Base-by-base conservation (phyloP, 2,797 vertebrate species). In the Cyclura pinguis region DNA sequence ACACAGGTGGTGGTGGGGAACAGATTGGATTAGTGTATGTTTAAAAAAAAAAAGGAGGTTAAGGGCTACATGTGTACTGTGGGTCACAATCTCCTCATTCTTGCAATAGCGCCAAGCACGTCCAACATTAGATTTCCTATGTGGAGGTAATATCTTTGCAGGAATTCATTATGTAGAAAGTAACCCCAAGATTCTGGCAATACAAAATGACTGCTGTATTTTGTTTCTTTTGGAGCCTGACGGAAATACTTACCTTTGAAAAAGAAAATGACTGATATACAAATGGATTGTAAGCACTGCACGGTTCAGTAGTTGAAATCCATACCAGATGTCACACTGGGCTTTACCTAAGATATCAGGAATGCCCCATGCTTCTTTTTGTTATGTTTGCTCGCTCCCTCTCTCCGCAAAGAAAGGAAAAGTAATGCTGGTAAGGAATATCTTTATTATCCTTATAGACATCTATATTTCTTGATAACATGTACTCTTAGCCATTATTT, bases 221-320 rank as follows among this genome's bases (percentile, higher is more conserved):
- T 38, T 38, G 22, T 55, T 73, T 35, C 73, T 8, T 52, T 16
- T 73, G 47, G 29, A 2, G 18, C 10, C 55, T 32, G 12, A 2
- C 22, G 20, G 18, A 73, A 50, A 1, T 86, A 59, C 3, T 20
- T 27, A 84, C 18, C 6, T 27, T 24, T 55, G 27, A 1, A 12
- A 29, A 42, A 62, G 27, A 59, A 22, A 77, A 85, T 72, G 4
- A 20, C 0, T 52, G 22, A n/a, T 10, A 52, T 69, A n/a, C 64
- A 24, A 67, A 86, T 18, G 9, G 1, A 5, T 42, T 27, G 7
- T 4, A 62, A 32, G 67, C 0, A 14, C 93, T 92, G 92, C 92
- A 77, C 78, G 84, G 32, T 52, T 80, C 77, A 93, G 94, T 86
- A 90, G 93, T 69, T 92, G 89, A 94, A 57, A 89, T 89, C 86